Base-by-base conservation (phyloP, 1,140 invertebrate genomes). In the Platyura marginata region DNA sequence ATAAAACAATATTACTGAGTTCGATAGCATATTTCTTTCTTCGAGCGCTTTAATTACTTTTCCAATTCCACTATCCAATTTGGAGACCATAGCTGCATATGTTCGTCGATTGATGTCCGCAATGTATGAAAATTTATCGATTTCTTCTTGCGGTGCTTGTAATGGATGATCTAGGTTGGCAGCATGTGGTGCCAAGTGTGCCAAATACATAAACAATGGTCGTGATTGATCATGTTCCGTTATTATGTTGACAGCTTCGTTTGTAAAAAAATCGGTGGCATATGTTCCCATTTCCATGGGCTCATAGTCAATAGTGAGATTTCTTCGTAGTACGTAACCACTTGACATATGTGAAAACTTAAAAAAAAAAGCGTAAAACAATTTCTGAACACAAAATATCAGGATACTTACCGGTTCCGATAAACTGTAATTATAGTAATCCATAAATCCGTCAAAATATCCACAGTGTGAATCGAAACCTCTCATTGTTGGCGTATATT, bases 401-500 rank as follows among this genome's bases (percentile, higher is more conserved):
- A 21, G 15, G 22, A 15, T 59, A 22, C 16, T 59, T 56, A 74
- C 71, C 29, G 65, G 66, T 49, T 74, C 72, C 46, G 67, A 55
- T 2, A 69, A 56, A 3, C 62, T 64, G 45, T 89, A 81, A 47
- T 78, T 70, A 56, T 81, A 90, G 52, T 91, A 91, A 61, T 90
- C 86, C 44, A 86, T 73, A 38, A 76, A 73, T 2, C 81, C 85
- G 39, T 77, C 75, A 70, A 78, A 84, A 54, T 88, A 89, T 10
- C 88, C 87, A 56, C 76, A 86, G 57, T 87, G 81, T 5, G 73
- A 70, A 46, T 89, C 79, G 53, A 91, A 92, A n/a, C 88, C 88
- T 13, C 87, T 68, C 16, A 63, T 68, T 0, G 74, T 78, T 1
- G 88, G 87, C 3, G 83, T 79, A 50, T 80, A 86, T 45, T 76